A percentile compares a stretch with the other conserved stretches of the same genome.
Evolutionary conservation across 2,888 invertebrate species (phyloP).

Genomic region (Latrodectus elegans): DNA sequence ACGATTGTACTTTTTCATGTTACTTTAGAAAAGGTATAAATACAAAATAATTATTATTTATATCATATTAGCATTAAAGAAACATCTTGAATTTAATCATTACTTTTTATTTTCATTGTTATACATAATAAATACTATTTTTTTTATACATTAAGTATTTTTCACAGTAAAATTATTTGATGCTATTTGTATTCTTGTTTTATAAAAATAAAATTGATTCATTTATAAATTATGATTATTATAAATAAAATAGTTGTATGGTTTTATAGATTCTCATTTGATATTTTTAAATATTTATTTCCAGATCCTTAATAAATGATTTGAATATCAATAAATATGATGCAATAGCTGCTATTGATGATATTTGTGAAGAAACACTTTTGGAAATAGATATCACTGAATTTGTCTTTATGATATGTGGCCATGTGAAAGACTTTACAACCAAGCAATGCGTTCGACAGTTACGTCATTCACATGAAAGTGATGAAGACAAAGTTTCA

Average conservation of each 20-base stretch:
- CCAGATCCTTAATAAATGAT: constrained; percentile 79
- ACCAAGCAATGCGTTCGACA: constrained; percentile 71
- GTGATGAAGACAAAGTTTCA: constrained; percentile 22
- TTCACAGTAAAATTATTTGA: no score
- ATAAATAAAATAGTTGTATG: background rate
- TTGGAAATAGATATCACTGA: constrained; percentile 83
- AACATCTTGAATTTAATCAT: no score
- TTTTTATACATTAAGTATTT: no score
- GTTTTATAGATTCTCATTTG: constrained; percentile 65
- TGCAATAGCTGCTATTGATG: constrained; percentile 82
- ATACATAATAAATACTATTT: no score
- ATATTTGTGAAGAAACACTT: constrained; percentile 81
- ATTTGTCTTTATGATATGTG: constrained; percentile 80
- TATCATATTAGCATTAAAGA: no score
- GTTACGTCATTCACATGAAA: constrained; percentile 47
- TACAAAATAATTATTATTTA: no score
- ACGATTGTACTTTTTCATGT: no score
- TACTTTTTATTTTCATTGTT: no score
- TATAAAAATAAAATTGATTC: background rate
- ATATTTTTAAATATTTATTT: constrained; percentile 72
- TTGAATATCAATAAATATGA: constrained; percentile 80
- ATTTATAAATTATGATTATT: background rate
- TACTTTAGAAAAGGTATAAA: no score
- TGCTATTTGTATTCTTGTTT: background rate
- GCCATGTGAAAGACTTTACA: constrained; percentile 77